Conservation (phyloP, 2,113 vertebrate genomes). For the Dunckerocampus dactyliophorus region DNA sequence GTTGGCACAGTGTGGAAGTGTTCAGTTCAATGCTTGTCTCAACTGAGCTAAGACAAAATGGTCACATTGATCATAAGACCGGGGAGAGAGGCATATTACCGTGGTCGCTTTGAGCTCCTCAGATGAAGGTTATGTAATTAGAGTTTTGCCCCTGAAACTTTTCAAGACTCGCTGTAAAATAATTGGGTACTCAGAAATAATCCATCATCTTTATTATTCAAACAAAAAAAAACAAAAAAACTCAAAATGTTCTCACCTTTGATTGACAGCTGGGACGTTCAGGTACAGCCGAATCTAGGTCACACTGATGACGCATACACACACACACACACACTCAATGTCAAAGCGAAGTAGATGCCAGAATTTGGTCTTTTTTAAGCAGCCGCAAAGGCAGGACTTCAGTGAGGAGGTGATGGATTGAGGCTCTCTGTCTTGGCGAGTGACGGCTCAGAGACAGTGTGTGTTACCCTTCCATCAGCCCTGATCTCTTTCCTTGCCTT, state of each 20-base stretch:
- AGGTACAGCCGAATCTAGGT: conserved; percentile 9
- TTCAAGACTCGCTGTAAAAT: neutral
- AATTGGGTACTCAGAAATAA: neutral
- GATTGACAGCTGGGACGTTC: conserved; percentile 31
- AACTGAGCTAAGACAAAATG: conserved; percentile 15
- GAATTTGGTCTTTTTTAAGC: conserved; percentile 32
- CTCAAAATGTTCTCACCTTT: conserved; percentile 2
- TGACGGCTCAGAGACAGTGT: conserved; percentile 33
- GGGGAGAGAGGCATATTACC: neutral
- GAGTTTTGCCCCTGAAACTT: neutral
- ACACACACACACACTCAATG: conserved; percentile 17
- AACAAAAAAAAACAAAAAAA: neutral
- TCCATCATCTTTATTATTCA: neutral
- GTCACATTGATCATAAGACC: conserved; percentile 1
- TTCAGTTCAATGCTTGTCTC: conserved; percentile 9
- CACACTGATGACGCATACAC: conserved; percentile 14
- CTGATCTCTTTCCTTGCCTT: conserved; percentile 7
- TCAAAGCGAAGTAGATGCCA: conserved; percentile 16
- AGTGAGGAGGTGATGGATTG: conserved; percentile 37
- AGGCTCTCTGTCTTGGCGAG: conserved; percentile 23
- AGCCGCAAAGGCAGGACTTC: conserved; percentile 16
- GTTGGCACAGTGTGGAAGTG: conserved; percentile 27
- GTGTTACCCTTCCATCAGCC: conserved; percentile 24
- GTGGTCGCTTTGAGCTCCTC: neutral
- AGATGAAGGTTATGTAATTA: neutral